Conservation (phyloP, 2,113 vertebrate genomes). For the Psittacula cyanocephala region DNA sequence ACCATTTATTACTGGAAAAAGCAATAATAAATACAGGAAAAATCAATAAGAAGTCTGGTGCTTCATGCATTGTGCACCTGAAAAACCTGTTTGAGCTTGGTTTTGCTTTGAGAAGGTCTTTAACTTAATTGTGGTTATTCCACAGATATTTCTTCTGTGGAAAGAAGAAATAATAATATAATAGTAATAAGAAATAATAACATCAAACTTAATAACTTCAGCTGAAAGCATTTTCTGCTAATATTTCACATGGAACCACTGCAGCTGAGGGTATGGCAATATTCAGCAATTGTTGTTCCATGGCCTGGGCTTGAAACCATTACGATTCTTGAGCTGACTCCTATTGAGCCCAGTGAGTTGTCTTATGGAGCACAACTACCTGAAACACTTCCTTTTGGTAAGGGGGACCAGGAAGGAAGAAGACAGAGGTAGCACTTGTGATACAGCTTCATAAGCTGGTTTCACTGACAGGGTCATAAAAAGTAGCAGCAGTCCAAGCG, state of each 20-base stretch:
- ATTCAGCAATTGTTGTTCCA: background rate
- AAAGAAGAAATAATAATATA: background rate
- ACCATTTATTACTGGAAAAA: background rate
- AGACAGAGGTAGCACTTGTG: background rate
- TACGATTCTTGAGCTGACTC: background rate
- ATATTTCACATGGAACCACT: background rate
- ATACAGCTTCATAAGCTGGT: background rate
- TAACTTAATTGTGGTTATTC: background rate
- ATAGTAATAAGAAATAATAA: background rate
- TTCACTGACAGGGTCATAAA: background rate
- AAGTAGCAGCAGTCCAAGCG: accelerated
- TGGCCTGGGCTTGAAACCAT: background rate
- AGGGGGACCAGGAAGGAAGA: background rate
- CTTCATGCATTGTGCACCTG: background rate
- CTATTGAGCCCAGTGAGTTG: background rate
- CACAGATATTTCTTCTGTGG: background rate
- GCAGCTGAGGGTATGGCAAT: background rate
- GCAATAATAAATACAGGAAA: background rate
- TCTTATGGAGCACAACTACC: background rate
- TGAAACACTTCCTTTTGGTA: background rate
- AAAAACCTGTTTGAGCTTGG: background rate
- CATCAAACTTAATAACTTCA: background rate
- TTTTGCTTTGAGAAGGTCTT: background rate
- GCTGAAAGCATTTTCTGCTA: background rate
- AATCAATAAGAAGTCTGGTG: background rate